A percentile compares a stretch with the other conserved stretches of the same genome.
phyloP scores from a whole-genome alignment of 2,797 vertebrate species.

The Buphagus erythrorhynchus region DNA sequence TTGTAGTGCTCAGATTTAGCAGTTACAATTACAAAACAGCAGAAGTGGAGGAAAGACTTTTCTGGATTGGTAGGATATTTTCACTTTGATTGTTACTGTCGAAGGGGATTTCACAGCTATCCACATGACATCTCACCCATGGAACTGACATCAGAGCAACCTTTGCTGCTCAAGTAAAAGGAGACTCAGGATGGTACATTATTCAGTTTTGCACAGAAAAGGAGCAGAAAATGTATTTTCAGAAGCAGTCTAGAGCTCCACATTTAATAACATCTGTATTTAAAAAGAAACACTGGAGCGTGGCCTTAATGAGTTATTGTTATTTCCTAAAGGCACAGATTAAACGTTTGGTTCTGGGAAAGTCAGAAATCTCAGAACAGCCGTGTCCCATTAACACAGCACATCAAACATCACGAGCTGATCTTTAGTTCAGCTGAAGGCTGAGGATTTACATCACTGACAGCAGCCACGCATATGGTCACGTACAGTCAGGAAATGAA shows the following conservation, averaged over 20 bases:
- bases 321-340: constrained; percentile 20
- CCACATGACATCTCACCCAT: background rate
- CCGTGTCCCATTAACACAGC: background rate
- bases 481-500: constrained; percentile 39
- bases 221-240: background rate
- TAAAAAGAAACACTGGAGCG: background rate
- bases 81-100: constrained; percentile 7
- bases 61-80: constrained; percentile 9
- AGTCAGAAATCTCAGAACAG: constrained; percentile 11
- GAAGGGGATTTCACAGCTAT: constrained; percentile 31
- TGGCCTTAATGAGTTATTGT: background rate
- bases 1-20: background rate
- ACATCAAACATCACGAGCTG: constrained; percentile 9
- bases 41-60: background rate
- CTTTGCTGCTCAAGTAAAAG: background rate
- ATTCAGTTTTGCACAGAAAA: background rate
- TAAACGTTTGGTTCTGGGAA: background rate
- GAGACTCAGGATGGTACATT: background rate
- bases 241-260: background rate
- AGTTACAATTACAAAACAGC: background rate
- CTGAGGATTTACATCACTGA: constrained; percentile 19
- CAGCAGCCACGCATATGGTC: constrained; percentile 6
- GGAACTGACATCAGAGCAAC: constrained; percentile 8
- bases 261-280: background rate
- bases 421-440: background rate